phyloP scores from a whole-genome alignment of 2,113 vertebrate genomes.

The Tetrax tetrax region DNA sequence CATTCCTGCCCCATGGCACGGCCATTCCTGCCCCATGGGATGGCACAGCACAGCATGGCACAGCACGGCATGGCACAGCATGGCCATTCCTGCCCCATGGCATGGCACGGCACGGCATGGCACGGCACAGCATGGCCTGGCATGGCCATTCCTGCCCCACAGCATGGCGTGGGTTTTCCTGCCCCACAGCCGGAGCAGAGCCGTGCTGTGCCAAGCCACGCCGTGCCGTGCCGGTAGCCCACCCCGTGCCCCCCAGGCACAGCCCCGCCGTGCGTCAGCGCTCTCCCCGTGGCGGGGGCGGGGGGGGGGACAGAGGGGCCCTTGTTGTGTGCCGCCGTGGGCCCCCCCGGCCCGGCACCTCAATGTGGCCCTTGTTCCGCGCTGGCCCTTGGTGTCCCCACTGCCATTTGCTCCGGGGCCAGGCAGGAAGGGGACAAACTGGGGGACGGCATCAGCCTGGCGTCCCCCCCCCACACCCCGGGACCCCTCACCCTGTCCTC shows the following conservation, averaged over 20 bases:
- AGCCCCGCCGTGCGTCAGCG: neutral
- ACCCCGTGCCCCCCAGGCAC: accelerated
- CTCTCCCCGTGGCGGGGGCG: neutral
- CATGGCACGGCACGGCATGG: no score
- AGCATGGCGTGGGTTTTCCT: no score
- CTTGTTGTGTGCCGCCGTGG: neutral
- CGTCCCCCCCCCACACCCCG: no score
- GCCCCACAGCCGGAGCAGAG: neutral
- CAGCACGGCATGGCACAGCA: neutral
- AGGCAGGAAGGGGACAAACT: neutral
- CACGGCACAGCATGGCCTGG: no score
- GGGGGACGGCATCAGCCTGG: neutral
- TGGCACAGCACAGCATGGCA: no score
- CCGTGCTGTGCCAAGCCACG: no score
- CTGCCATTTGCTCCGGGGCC: neutral
- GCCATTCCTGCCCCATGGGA: neutral
- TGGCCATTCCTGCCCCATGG: neutral
- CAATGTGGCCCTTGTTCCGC: conserved; percentile 65
- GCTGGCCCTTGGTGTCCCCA: neutral
- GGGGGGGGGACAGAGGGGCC: neutral
- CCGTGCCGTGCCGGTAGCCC: neutral
- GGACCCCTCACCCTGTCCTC: neutral
- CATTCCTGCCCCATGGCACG: neutral
- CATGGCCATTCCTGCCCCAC: neutral
- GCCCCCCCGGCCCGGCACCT: neutral